Evolutionary conservation across 1,140 invertebrate species (phyloP), one percentile per base, ranked within the genome.

Genomic region (Drosophila micromelanica): DNA sequence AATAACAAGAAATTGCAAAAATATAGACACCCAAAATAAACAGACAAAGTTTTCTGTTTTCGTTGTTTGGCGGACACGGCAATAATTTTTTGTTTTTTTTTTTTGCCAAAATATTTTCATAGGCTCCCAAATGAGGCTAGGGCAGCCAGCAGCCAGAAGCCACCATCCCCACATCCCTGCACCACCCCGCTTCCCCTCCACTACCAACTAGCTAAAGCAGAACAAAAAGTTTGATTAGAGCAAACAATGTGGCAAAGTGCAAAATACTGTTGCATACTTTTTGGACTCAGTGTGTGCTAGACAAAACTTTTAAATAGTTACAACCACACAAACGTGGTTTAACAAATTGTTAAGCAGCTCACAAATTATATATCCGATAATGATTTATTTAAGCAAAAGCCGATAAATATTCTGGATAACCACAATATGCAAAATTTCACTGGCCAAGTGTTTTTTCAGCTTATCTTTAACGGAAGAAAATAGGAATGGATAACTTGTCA

Each of bases 181-280:
- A 23, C 3, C 8, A 2, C 6, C 40, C 3, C 5, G 23, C 46
- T 17, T 9, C 30, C 20, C 38, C 30, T 1, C 20, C 20, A 23
- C 20, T 23, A 3, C 2, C 20, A 23, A 32, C 30, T 32, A 7
- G 30, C 37, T 11, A 42, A 42, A 55, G 17, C 40, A 13, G 42
- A 17, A 48, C 5, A 54, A 60, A 59, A 73, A 72, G 76, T 82
- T 82, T 84, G 80, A 85, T 78, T 69, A 74, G 72, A 69, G 65
- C 64, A 69, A 73, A 73, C 64, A 73, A 84, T 52, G 61, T 59
- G 73, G 57, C 43, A 76, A 82, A 84, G 80, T 84, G 80, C 71
- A 82, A 78, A 84, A 82, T 75, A 79, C 62, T 82, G 80, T 84
- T 82, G 80, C 80, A 84, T 84, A 76, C 80, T 76, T 84, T 84